A percentile compares a stretch with the other conserved stretches of the same genome.
Conservation (phyloP, 2,888 invertebrate genomes). For the Callosobruchus maculatus region DNA sequence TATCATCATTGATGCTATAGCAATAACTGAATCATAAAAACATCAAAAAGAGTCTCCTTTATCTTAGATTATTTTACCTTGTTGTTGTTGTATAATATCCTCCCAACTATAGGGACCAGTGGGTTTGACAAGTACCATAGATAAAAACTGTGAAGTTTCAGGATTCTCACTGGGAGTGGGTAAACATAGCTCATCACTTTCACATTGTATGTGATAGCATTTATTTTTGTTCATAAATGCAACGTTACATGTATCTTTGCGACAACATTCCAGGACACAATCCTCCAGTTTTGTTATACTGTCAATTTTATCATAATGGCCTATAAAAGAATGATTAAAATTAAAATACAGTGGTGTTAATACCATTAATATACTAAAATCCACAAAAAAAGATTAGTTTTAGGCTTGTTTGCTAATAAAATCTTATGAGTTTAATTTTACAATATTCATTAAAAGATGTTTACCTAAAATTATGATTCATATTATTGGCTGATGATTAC, state of each 20-base stretch:
- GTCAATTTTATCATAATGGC: constrained; percentile 55
- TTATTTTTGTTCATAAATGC: constrained; percentile 71
- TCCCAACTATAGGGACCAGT: constrained; percentile 55
- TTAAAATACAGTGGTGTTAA: too few species aligned
- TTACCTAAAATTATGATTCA: too few species aligned
- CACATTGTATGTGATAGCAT: constrained; percentile 76
- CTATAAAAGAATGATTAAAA: constrained; percentile 29
- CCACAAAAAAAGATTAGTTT: too few species aligned
- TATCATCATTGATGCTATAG: too few species aligned
- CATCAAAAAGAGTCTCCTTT: background rate
- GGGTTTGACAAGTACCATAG: constrained; percentile 76
- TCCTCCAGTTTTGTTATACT: constrained; percentile 55
- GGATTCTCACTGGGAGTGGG: constrained; percentile 62
- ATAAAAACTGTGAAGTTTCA: constrained; percentile 57
- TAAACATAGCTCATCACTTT: constrained; percentile 66
- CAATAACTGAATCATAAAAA: too few species aligned
- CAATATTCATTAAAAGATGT: too few species aligned
- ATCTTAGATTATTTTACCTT: constrained; percentile 21
- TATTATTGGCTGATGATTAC: too few species aligned
- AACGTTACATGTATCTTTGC: constrained; percentile 68
- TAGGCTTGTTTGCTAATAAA: too few species aligned
- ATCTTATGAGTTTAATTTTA: too few species aligned
- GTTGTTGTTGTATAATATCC: constrained; percentile 39
- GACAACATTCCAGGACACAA: constrained; percentile 67
- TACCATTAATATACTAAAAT: too few species aligned